These are phyloP conservation scores for Troides aeacus DNA, from an alignment of 2,888 invertebrate species.

Conservation along the genomic window DNA sequence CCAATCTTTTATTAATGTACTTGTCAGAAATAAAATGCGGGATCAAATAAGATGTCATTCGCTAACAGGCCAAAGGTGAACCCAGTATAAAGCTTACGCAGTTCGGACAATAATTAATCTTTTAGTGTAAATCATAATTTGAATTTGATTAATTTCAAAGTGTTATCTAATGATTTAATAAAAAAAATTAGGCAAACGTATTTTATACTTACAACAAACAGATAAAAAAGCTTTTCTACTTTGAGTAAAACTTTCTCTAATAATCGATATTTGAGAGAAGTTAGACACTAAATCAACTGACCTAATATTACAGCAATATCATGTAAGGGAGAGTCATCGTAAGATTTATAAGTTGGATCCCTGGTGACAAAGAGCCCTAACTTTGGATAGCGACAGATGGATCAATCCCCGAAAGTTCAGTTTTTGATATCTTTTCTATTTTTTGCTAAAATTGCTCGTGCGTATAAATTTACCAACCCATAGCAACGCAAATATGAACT, in stretches of 20 bases:
- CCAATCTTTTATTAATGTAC: conserved; percentile 63
- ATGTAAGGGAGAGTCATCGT: conserved; percentile 62
- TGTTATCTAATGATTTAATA: no score
- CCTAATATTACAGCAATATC: conserved; percentile 54
- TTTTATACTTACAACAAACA: not conserved
- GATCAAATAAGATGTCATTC: not conserved
- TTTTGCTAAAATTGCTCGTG: conserved; percentile 11
- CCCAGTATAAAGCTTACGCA: not conserved
- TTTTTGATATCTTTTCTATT: conserved; percentile 34
- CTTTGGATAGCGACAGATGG: conserved; percentile 54
- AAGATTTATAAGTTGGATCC: conserved; percentile 62
- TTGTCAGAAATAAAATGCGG: conserved; percentile 48
- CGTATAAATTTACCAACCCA: conserved; percentile 20
- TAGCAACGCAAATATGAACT: conserved; percentile 6
- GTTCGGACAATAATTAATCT: not conserved
- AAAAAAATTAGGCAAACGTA: no score
- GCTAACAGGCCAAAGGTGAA: not conserved
- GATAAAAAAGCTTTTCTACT: not conserved
- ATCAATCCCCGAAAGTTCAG: conserved; percentile 46
- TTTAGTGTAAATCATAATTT: no score
- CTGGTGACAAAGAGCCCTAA: conserved; percentile 57
- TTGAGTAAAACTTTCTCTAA: conserved; percentile 33
- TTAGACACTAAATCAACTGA: conserved; percentile 62
- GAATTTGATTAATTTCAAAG: no score
- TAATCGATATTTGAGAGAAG: conserved; percentile 56